These are phyloP conservation scores for Probosciger aterrimus DNA, from an alignment of 2,113 vertebrate species.

Conservation along the genomic window DNA sequence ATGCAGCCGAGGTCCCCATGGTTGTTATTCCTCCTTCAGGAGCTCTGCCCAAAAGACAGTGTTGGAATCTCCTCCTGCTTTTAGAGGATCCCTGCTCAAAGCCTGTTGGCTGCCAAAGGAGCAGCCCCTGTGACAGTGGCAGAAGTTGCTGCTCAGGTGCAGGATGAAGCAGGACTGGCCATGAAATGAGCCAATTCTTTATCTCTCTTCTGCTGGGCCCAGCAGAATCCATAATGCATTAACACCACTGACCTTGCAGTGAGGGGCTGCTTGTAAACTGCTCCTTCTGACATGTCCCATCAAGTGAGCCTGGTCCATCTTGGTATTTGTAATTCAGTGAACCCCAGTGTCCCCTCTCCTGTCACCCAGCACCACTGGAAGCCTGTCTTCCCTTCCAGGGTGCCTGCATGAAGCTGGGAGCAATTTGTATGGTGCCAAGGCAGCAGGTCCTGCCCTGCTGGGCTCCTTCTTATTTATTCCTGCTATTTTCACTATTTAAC, in stretches of 20 bases:
- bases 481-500: neutral
- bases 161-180: neutral
- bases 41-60: neutral
- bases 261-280: neutral
- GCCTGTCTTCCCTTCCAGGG: neutral
- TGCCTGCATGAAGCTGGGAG: neutral
- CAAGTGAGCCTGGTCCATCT: neutral
- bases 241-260: neutral
- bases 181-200: neutral
- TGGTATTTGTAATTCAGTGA: fast-evolving
- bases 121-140: neutral
- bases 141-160: neutral
- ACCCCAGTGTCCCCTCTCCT: neutral
- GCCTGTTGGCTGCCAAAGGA: neutral
- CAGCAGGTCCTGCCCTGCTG: neutral
- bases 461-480: neutral
- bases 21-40: neutral
- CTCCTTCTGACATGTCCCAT: neutral
- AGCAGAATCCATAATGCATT: neutral
- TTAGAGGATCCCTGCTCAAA: neutral
- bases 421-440: neutral
- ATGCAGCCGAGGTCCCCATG: neutral
- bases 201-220: neutral
- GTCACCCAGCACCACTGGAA: fast-evolving
- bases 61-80: neutral